phyloP scores from a whole-genome alignment of 2,797 vertebrate species.

The Anomalospiza imberbis region DNA sequence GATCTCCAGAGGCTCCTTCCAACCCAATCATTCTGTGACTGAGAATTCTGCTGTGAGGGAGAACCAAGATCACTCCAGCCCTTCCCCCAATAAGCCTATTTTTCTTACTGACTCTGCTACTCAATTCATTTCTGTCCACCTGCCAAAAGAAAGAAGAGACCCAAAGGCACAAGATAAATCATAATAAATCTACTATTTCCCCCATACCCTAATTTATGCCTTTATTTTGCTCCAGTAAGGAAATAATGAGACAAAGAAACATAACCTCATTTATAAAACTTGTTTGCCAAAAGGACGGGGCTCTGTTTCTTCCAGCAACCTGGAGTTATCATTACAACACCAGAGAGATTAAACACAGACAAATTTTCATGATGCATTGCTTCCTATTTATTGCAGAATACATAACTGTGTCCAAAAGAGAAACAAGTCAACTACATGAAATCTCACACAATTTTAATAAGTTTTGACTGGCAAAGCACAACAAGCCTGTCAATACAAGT shows the following conservation, averaged over 20 bases:
- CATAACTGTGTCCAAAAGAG: background rate
- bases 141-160: background rate
- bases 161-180: background rate
- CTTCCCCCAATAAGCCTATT: background rate
- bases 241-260: constrained; percentile 55
- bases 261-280: background rate
- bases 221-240: constrained; percentile 8
- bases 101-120: background rate
- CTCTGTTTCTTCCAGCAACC: background rate
- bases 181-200: background rate
- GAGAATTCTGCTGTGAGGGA: background rate
- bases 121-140: background rate
- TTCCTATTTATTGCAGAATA: background rate
- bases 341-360: background rate
- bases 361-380: background rate
- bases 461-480: background rate
- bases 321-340: background rate
- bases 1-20: background rate
- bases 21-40: background rate
- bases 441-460: background rate
- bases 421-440: background rate
- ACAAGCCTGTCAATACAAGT: background rate
- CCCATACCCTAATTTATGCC: background rate
- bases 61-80: background rate
- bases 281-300: background rate